A percentile compares a stretch with the other conserved stretches of the same genome.
These are phyloP conservation scores for Macaria liturata DNA, from an alignment of 2,888 invertebrate genomes.

Conservation along the genomic window DNA sequence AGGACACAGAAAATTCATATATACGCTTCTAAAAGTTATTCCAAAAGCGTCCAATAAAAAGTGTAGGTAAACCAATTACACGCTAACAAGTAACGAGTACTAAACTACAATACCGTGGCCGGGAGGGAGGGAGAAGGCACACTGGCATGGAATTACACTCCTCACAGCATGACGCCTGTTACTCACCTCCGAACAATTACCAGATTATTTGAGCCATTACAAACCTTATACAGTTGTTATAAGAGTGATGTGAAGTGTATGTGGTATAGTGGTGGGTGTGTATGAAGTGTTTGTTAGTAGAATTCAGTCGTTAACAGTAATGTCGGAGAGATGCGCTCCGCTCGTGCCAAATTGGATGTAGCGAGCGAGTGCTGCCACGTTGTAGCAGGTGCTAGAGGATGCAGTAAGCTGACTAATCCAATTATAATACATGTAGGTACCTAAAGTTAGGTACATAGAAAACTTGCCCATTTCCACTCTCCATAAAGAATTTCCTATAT, in stretches of 20 bases:
- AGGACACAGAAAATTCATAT: no score
- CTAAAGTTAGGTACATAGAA: no score
- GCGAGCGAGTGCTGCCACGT: no score
- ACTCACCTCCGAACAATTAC: constrained; percentile 3
- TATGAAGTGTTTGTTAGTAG: constrained; percentile 23
- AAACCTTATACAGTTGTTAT: constrained; percentile 4
- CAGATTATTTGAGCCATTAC: background rate
- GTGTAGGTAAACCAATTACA: constrained; percentile 13
- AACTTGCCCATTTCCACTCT: no score
- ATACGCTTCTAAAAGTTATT: background rate
- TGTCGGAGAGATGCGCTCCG: constrained; percentile 15
- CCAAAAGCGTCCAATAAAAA: constrained; percentile 6
- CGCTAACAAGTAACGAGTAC: constrained; percentile 12
- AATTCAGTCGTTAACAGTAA: constrained; percentile 28
- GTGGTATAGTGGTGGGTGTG: constrained; percentile 5
- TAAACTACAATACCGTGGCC: constrained; percentile 10
- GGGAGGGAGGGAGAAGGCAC: constrained; percentile 1
- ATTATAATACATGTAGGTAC: no score
- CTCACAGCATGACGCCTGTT: constrained; percentile 24
- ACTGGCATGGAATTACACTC: constrained; percentile 14
- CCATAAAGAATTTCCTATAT: no score
- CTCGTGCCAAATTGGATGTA: constrained; percentile 10
- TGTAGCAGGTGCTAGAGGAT: no score
- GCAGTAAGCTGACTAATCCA: no score
- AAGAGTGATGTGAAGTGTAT: constrained; percentile 1